Evolutionary conservation across 2,113 vertebrate species (phyloP).

Genomic region (Bubalus kerabau): DNA sequence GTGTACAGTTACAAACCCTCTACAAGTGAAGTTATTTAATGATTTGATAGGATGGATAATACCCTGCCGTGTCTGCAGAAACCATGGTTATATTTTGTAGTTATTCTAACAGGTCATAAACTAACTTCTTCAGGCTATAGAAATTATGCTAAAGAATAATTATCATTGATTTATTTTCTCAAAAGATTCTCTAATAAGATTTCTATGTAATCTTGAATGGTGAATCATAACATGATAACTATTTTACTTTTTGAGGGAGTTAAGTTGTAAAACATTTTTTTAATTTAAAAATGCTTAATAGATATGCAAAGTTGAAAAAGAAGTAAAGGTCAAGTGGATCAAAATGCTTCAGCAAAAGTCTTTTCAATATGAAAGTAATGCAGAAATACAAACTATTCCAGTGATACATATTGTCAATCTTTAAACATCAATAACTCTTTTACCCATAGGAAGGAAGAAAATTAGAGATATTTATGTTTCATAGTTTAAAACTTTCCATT

Average conservation of each 20-base stretch:
- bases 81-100: neutral
- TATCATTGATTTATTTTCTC: neutral
- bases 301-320: neutral
- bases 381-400: neutral
- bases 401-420: neutral
- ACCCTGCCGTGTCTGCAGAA: neutral
- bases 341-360: neutral
- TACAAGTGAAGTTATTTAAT: neutral
- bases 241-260: neutral
- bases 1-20: neutral
- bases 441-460: neutral
- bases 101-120: neutral
- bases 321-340: neutral
- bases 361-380: neutral
- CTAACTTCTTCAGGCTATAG: neutral
- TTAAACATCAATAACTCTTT: neutral
- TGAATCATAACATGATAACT: neutral
- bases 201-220: neutral
- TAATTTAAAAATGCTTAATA: neutral
- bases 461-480: neutral
- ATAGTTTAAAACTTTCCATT: neutral
- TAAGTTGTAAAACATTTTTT: neutral
- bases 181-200: neutral
- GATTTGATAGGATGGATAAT: neutral
- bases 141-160: neutral